Base-by-base conservation (phyloP, 2,888 invertebrate genomes). In the Gari tellinella region DNA sequence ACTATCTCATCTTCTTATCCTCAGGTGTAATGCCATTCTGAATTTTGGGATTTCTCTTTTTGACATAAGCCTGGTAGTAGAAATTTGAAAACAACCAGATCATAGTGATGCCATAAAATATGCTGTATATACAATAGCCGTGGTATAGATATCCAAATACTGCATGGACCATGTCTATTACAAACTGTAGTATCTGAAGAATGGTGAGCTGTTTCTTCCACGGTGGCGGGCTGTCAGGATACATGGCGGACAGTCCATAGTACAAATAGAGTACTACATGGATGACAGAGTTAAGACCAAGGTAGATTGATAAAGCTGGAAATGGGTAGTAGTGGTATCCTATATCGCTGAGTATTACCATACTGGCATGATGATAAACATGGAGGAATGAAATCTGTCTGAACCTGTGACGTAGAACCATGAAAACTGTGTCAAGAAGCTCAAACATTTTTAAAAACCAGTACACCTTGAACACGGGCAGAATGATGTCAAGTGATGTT, bases 341-440 rank as follows among this genome's bases (percentile, higher is more conserved):
- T 31, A 86, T 77, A 65, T 91, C 89, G 25, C 88, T 87, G 2
- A 92, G 85, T 12, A 92, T 77, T 38, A 92, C 61, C 89, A 92
- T 91, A 55, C 88, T 86, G 51, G 88, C 76, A 67, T 91, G 92
- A 67, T 92, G 91, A 67, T 89, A 92, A 0, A 91, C 86, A 72
- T 92, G 92, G 5, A 92, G 85, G 57, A 90, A 84, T 17, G 88
- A 85, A 40, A 92, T 89, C 81, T 92, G 91, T 21, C 90, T 79
- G 7, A 69, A 69, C 51, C 81, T 83, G 72, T 91, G 90, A 4
- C 91, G 85, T 25, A 92, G 72, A 10, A 92, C 82, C 91, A 92
- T 91, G 76, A 91, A 91, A 0, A 91, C 87, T 1, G 91, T 92
- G 75, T 92, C 91, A 19, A 89, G 53, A 25, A 92, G 84, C 69